Conservation (phyloP, 2,888 invertebrate genomes). For the Torymus tubicola region DNA sequence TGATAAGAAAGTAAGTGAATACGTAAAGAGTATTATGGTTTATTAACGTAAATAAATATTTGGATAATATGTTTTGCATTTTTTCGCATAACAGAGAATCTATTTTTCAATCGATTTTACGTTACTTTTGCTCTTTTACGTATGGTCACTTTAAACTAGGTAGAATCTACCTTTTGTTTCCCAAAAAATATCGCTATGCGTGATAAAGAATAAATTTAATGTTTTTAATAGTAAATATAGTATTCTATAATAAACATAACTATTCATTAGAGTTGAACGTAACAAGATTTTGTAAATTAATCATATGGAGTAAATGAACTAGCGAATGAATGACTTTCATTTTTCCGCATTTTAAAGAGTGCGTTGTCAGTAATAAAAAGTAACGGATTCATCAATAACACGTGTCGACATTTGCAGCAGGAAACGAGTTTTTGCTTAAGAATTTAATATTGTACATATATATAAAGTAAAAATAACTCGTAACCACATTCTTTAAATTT, state of each 20-base stretch:
- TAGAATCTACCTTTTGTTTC: conserved; percentile 50
- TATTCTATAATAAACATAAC: conserved; percentile 18
- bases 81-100: too few species aligned
- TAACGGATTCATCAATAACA: too few species aligned
- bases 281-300: conserved; percentile 20
- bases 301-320: conserved; percentile 15
- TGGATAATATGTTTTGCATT: too few species aligned
- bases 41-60: too few species aligned
- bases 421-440: too few species aligned
- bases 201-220: conserved; percentile 42
- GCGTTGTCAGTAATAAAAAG: not conserved
- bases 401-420: too few species aligned
- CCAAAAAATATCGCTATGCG: conserved; percentile 47
- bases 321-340: conserved; percentile 19
- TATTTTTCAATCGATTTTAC: too few species aligned
- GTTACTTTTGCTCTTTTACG: too few species aligned
- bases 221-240: conserved; percentile 18
- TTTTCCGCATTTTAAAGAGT: not conserved
- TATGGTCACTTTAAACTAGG: conserved; percentile 2
- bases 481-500: too few species aligned
- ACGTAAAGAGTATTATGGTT: not conserved
- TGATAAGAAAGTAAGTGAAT: conserved; percentile 17
- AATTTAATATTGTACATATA: too few species aligned
- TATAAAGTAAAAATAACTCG: too few species aligned
- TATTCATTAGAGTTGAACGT: conserved; percentile 26